phyloP scores from a whole-genome alignment of 2,888 invertebrate genomes.

The Tipula confusa region DNA sequence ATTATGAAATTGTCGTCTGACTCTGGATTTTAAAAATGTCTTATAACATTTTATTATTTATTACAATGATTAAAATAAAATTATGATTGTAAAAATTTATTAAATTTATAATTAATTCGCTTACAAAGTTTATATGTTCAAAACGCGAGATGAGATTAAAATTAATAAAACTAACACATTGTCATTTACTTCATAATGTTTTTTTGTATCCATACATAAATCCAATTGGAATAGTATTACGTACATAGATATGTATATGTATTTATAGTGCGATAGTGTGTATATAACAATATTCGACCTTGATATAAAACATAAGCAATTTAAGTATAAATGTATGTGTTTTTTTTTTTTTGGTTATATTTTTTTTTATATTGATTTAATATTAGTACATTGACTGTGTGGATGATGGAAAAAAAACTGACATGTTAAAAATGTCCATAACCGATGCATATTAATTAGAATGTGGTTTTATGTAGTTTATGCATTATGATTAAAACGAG shows the following conservation, averaged over 20 bases:
- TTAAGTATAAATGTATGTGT: background rate
- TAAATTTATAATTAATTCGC: background rate
- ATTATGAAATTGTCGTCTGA: background rate
- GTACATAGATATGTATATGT: background rate
- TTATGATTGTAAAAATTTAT: background rate
- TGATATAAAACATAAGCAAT: constrained; percentile 20
- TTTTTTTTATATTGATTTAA: background rate
- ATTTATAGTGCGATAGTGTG: constrained; percentile 25
- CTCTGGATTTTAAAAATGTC: background rate
- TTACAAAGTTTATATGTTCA: background rate
- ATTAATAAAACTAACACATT: background rate
- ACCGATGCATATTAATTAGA: background rate
- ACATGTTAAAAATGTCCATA: background rate
- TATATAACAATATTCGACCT: constrained; percentile 20
- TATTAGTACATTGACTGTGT: background rate
- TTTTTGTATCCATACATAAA: background rate
- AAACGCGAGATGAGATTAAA: background rate
- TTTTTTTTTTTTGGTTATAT: background rate
- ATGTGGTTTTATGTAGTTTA: background rate
- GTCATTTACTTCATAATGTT: background rate
- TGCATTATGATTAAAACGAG: background rate
- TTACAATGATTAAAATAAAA: background rate
- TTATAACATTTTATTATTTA: background rate
- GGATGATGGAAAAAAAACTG: background rate
- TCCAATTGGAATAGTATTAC: background rate